Conservation (phyloP, 2,113 vertebrate species). For the Patagioenas fasciata region DNA sequence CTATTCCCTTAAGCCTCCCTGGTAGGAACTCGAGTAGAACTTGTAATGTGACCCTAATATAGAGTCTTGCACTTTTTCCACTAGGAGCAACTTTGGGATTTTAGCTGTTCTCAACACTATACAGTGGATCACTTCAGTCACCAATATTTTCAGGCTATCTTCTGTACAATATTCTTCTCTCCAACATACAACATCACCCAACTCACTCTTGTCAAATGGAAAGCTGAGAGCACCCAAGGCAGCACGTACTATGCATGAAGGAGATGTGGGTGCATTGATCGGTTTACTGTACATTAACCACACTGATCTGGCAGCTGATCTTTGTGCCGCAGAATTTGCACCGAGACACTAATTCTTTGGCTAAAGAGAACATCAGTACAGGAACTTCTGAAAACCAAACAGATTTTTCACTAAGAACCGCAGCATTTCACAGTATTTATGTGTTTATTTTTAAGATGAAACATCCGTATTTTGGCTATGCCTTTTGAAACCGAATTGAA, state of each 20-base stretch:
- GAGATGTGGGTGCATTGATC: neutral
- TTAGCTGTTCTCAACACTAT: neutral
- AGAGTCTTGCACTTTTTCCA: neutral
- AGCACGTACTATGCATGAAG: rapidly evolving
- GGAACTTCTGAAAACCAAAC: neutral
- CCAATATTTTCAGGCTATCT: neutral
- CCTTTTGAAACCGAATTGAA: neutral
- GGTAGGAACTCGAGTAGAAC: neutral
- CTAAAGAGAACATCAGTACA: neutral
- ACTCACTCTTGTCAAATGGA: neutral
- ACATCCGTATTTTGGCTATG: neutral
- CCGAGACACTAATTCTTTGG: neutral
- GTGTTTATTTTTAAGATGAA: neutral
- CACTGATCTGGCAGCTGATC: neutral
- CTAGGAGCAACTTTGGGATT: neutral
- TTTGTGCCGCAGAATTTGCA: neutral
- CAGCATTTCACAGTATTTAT: neutral
- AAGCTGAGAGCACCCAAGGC: neutral
- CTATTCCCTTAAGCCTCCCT: neutral
- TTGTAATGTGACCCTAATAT: neutral
- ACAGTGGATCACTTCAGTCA: neutral
- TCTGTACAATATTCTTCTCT: neutral
- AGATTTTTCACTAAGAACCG: neutral
- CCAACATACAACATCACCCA: neutral
- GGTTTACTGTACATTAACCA: rapidly evolving